Conservation (phyloP, 1,140 invertebrate genomes). For the Drosophila paulistorum region DNA sequence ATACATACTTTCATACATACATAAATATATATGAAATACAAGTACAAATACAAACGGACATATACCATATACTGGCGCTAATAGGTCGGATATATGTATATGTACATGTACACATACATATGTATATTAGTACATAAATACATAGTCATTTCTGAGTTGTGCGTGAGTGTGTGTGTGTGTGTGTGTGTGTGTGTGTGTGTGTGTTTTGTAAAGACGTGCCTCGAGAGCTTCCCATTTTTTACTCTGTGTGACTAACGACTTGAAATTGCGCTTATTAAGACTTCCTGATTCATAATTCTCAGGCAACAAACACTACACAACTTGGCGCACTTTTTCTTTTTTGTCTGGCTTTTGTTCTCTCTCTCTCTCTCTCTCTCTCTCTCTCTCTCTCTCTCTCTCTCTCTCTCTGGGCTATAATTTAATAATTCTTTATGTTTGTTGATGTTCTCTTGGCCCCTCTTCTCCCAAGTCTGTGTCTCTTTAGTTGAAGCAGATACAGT, state of each 20-base stretch:
- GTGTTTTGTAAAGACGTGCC: slow-evolving; percentile 45
- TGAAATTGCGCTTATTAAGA: slow-evolving; percentile 82
- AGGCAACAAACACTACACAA: slow-evolving; percentile 41
- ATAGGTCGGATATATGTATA: slow-evolving; percentile 26
- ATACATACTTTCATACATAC: background rate
- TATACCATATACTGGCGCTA: slow-evolving; percentile 45
- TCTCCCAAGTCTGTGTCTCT: background rate
- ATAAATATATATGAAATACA: background rate
- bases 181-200: slow-evolving; percentile 13
- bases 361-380: background rate
- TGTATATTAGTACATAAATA: slow-evolving; percentile 13
- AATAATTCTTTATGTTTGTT: slow-evolving; percentile 50
- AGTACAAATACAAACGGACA: background rate
- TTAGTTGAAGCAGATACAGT: background rate
- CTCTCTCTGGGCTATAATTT: slow-evolving; percentile 33
- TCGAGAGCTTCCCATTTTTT: slow-evolving; percentile 47
- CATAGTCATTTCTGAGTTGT: slow-evolving; percentile 15
- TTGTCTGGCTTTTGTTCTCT: slow-evolving; percentile 38
- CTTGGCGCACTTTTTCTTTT: slow-evolving; percentile 38
- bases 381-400: slow-evolving; percentile 3
- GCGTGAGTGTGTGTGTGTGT: slow-evolving; percentile 17
- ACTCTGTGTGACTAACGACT: slow-evolving; percentile 73
- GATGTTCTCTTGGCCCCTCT: slow-evolving; percentile 15
- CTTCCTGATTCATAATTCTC: slow-evolving; percentile 80
- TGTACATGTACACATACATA: background rate